Evolutionary conservation across 2,888 invertebrate species (phyloP).

Genomic region (Troides oblongomaculatus): DNA sequence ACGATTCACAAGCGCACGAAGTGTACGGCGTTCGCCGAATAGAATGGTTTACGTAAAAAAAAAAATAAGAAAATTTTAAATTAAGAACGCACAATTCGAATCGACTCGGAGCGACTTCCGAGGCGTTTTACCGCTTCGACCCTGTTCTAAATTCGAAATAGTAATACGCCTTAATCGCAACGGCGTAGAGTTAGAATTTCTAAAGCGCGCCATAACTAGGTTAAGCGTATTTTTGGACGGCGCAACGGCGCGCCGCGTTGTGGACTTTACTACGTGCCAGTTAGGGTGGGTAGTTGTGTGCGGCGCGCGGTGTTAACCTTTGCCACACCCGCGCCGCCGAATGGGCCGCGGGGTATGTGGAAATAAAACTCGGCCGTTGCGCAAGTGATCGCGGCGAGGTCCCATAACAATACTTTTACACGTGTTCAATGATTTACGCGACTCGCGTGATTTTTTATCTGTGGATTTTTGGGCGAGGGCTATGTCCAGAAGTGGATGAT

Average conservation of each 20-base stretch:
- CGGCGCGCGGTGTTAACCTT: neutral
- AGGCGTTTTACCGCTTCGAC: neutral
- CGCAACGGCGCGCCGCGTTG: neutral
- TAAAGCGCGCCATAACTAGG: neutral
- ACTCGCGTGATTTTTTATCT: too few species aligned
- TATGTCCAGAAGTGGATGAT: too few species aligned
- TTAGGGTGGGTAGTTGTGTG: neutral
- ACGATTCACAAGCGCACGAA: neutral
- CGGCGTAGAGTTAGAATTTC: neutral
- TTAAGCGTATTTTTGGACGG: neutral
- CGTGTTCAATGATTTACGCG: neutral
- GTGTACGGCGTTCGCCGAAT: neutral
- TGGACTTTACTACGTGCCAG: neutral
- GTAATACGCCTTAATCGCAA: neutral
- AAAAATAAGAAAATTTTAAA: slow-evolving; percentile 1
- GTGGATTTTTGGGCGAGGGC: too few species aligned
- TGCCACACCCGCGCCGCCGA: neutral
- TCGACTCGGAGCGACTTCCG: neutral
- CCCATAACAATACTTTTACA: neutral
- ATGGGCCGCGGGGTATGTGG: neutral
- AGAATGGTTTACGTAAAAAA: neutral
- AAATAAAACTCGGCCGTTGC: neutral
- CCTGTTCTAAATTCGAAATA: neutral
- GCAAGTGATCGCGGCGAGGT: neutral
- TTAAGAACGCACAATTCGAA: neutral